These are phyloP conservation scores for Chelonoidis abingdonii DNA, from an alignment of 2,113 vertebrate species.

Conservation along the genomic window DNA sequence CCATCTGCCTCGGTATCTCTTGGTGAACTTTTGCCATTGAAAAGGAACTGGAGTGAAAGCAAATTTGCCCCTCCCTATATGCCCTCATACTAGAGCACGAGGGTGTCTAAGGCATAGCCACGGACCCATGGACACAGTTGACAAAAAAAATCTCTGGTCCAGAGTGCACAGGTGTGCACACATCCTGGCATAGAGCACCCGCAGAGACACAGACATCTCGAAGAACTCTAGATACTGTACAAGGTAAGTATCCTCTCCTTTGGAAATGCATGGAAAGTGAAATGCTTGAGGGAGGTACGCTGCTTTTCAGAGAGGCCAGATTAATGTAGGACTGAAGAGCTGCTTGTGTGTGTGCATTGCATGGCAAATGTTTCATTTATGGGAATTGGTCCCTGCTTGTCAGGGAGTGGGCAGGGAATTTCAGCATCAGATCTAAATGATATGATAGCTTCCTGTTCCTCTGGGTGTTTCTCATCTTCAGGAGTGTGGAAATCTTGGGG, in stretches of 20 bases:
- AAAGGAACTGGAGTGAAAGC: neutral
- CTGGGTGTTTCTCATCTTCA: neutral
- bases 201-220: neutral
- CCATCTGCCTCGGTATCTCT: neutral
- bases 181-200: too few relatives aligned
- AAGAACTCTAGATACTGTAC: neutral
- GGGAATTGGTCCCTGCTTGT: neutral
- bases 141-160: neutral
- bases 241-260: neutral
- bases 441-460: neutral
- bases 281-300: neutral
- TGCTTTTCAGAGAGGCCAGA: neutral
- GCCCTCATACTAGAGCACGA: too few relatives aligned
- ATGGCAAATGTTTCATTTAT: constrained; percentile 37
- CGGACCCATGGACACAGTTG: neutral
- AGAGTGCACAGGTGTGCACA: neutral
- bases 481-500: fast-evolving
- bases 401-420: neutral
- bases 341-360: constrained; percentile 51
- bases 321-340: constrained; percentile 14
- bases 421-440: neutral
- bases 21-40: neutral
- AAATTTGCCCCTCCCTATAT: neutral
- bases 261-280: neutral
- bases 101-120: neutral